Evolutionary conservation across 2,797 vertebrate genomes (phyloP).

Genomic region (Smutsia temminckii): DNA sequence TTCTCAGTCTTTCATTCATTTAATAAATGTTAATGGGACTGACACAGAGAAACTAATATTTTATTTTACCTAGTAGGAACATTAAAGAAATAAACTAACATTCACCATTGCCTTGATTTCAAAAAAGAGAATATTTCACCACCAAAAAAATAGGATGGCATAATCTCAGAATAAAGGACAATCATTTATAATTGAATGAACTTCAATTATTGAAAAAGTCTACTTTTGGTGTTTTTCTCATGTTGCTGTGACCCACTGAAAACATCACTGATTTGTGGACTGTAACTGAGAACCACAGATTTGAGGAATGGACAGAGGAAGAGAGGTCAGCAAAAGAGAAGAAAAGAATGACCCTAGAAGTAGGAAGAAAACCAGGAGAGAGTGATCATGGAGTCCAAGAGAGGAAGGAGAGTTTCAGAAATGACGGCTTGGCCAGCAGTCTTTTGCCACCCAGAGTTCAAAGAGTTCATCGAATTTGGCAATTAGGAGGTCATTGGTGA

Average conservation of each 20-base stretch:
- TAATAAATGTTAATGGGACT: slow-evolving; percentile 6
- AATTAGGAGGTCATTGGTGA: slow-evolving; percentile 43
- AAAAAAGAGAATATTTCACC: slow-evolving; percentile 26
- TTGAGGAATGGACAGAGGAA: slow-evolving; percentile 17
- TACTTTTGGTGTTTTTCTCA: neutral
- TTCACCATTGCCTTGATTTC: neutral
- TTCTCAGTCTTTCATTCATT: neutral
- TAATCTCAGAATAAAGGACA: slow-evolving; percentile 10
- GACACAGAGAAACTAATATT: slow-evolving; percentile 23
- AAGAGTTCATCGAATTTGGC: slow-evolving; percentile 56
- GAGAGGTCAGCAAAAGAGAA: neutral
- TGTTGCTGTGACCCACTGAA: neutral
- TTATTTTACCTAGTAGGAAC: slow-evolving; percentile 9
- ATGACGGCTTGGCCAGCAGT: neutral
- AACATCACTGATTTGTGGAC: neutral
- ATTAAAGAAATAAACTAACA: neutral
- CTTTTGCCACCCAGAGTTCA: slow-evolving; percentile 50
- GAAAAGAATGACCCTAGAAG: neutral
- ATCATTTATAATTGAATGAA: neutral
- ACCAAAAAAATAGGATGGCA: neutral
- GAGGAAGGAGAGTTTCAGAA: slow-evolving; percentile 29
- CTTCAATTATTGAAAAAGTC: slow-evolving; percentile 36
- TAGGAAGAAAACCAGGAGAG: slow-evolving; percentile 21
- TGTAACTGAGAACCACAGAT: neutral
- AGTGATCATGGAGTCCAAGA: neutral